These are phyloP conservation scores for Halichoerus grypus DNA, from an alignment of 2,113 vertebrate species.

Conservation along the genomic window DNA sequence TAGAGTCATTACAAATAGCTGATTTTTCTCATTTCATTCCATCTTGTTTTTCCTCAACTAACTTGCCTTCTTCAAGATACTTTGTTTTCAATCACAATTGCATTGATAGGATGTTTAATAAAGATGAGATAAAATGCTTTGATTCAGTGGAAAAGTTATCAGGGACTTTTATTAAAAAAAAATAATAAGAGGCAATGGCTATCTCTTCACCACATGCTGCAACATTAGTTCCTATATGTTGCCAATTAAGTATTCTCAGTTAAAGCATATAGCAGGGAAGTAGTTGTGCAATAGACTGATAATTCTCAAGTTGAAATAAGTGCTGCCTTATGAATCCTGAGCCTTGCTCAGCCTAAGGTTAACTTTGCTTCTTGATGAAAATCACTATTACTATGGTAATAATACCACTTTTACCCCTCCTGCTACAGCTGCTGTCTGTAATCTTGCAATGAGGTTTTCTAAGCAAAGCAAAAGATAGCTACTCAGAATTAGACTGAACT, in stretches of 20 bases:
- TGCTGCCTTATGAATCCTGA: neutral
- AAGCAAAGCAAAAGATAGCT: neutral
- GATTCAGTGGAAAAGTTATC: neutral
- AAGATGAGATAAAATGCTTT: constrained; percentile 30
- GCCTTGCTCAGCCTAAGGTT: neutral
- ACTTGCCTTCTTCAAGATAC: neutral
- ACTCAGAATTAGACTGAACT: neutral
- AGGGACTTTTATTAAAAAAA: constrained; percentile 19
- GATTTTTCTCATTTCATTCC: neutral
- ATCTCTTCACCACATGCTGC: neutral
- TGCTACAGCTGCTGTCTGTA: neutral
- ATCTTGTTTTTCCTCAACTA: neutral
- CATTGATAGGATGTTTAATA: neutral
- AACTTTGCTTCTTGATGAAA: neutral
- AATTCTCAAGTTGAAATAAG: neutral
- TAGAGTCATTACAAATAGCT: neutral
- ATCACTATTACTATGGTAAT: neutral
- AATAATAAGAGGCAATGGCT: neutral
- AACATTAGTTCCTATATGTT: neutral
- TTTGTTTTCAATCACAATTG: neutral
- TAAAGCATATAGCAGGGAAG: neutral
- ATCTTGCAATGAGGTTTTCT: neutral
- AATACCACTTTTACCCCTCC: neutral
- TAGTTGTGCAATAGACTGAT: neutral
- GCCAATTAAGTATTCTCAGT: neutral